Evolutionary conservation across 2,888 invertebrate species (phyloP).

Genomic region (Melanostoma scalare): DNA sequence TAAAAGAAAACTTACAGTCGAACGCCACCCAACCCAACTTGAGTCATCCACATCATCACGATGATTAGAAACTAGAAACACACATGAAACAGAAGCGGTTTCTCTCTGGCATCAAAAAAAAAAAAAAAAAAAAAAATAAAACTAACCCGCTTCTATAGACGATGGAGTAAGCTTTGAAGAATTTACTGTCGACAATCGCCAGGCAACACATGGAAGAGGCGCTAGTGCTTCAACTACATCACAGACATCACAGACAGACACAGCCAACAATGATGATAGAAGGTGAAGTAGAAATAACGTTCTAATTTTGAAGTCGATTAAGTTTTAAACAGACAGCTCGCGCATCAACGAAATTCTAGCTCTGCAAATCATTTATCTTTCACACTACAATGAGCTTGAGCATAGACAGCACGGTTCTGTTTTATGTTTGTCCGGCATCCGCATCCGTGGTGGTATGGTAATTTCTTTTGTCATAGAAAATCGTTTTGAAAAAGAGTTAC

Average conservation of each 20-base stretch:
- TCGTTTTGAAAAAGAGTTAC: constrained; percentile 24
- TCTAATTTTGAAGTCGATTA: constrained; percentile 53
- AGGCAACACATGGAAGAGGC: constrained; percentile 14
- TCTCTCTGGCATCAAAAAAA: constrained; percentile 43
- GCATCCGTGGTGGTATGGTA: constrained; percentile 41
- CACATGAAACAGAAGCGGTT: constrained; percentile 28
- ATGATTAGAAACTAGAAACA: constrained; percentile 31
- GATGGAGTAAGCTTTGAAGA: constrained; percentile 31
- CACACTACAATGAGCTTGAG: constrained; percentile 42
- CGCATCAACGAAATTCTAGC: constrained; percentile 12
- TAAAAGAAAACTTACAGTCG: constrained; percentile 53
- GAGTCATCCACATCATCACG: constrained; percentile 58
- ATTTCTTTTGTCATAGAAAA: constrained; percentile 67
- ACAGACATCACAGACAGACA: constrained; percentile 15
- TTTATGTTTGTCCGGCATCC: constrained; percentile 18
- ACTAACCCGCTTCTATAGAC: constrained; percentile 2
- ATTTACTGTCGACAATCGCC: constrained; percentile 52
- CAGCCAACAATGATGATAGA: not conserved
- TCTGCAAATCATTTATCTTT: constrained; percentile 39
- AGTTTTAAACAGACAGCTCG: constrained; percentile 42
- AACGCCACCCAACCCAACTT: constrained; percentile 41
- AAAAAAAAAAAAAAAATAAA: constrained; percentile 13
- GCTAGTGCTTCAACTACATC: constrained; percentile 27
- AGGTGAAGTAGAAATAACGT: constrained; percentile 44
- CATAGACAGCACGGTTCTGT: not conserved